These are phyloP conservation scores for Anhinga anhinga DNA, from an alignment of 2,113 vertebrate genomes.

Conservation along the genomic window DNA sequence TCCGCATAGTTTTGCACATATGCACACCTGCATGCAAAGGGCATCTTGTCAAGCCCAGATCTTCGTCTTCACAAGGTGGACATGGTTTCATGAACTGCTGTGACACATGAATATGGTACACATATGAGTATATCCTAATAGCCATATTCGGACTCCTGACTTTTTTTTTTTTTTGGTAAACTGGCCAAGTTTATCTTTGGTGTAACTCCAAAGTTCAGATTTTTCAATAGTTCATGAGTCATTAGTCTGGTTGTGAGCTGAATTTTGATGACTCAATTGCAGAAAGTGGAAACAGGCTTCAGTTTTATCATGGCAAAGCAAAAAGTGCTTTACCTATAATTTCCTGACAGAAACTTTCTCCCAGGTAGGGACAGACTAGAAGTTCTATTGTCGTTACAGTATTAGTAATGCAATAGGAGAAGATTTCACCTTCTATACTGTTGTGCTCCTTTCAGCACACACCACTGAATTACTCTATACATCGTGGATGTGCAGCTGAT, in stretches of 20 bases:
- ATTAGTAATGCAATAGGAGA: too few species aligned
- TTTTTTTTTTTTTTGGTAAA: neutral
- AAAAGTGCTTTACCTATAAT: neutral
- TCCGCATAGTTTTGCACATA: neutral
- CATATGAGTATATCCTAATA: neutral
- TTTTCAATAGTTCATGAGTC: neutral
- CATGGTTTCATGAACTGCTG: neutral
- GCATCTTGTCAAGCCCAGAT: neutral
- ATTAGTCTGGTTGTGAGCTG: neutral
- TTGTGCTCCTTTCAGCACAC: neutral
- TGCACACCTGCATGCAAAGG: neutral
- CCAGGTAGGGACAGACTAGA: too few species aligned
- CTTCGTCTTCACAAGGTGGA: neutral
- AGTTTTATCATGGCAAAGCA: neutral
- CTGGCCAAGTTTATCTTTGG: neutral
- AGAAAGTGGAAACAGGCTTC: neutral
- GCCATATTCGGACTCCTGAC: accelerated
- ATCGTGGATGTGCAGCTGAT: neutral
- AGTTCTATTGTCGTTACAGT: neutral
- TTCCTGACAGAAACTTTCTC: neutral
- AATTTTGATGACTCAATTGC: neutral
- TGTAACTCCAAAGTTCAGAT: neutral
- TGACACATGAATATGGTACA: neutral
- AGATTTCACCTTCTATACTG: neutral
- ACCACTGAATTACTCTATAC: neutral